These are phyloP conservation scores for Leucozona laternaria DNA, from an alignment of 2,888 invertebrate species.

Conservation along the genomic window DNA sequence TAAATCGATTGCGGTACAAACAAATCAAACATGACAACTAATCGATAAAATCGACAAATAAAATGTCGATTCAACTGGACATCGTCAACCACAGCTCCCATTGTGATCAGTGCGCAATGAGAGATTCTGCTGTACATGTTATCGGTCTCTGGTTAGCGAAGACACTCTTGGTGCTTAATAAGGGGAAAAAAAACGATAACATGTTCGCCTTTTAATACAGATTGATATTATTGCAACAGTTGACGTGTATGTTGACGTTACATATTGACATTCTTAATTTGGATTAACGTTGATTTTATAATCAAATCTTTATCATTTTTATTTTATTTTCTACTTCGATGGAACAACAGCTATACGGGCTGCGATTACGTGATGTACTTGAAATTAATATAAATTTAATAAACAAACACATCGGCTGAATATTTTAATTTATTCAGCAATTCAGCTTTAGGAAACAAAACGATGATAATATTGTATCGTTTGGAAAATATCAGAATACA, in stretches of 20 bases:
- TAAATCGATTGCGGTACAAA: no score
- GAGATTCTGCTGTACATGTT: background rate
- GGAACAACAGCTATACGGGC: background rate
- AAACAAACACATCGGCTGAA: background rate
- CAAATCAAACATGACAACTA: no score
- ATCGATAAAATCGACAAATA: no score
- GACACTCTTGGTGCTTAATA: background rate
- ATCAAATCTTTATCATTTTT: conserved; percentile 48
- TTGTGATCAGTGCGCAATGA: background rate
- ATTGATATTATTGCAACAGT: conserved; percentile 13
- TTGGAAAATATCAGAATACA: conserved; percentile 5
- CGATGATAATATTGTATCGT: background rate
- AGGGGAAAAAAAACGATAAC: background rate
- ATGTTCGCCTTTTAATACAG: background rate
- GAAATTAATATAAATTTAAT: background rate
- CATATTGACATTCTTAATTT: conserved; percentile 28
- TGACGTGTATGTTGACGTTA: background rate
- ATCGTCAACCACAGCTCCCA: no score
- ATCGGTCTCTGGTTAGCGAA: background rate
- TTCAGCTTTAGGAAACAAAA: conserved; percentile 1
- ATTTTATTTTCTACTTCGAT: conserved; percentile 34
- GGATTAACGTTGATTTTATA: conserved; percentile 33
- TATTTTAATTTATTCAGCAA: conserved; percentile 23
- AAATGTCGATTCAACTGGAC: no score
- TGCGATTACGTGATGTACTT: conserved; percentile 21